phyloP scores from a whole-genome alignment of 2,888 invertebrate genomes.

The Plutella xylostella region DNA sequence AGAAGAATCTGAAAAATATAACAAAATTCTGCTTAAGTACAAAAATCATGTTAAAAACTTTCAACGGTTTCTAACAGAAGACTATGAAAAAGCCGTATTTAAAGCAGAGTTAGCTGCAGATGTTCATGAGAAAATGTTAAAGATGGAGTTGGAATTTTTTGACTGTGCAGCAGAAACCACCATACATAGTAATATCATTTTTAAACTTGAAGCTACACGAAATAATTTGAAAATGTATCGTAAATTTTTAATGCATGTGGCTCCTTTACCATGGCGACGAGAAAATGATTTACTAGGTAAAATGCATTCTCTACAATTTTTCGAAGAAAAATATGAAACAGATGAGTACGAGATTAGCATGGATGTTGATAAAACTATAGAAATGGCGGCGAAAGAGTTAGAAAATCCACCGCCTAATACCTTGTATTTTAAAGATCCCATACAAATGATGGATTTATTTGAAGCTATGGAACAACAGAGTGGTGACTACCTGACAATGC shows the following conservation, averaged over 20 bases:
- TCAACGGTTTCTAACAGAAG: constrained; percentile 56
- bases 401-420: constrained; percentile 34
- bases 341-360: constrained; percentile 57
- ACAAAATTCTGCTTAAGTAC: constrained; percentile 37
- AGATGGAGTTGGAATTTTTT: constrained; percentile 46
- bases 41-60: constrained; percentile 53
- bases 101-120: constrained; percentile 41
- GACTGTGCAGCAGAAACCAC: constrained; percentile 42
- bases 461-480: constrained; percentile 59
- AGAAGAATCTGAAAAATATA: constrained; percentile 41
- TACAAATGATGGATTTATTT: constrained; percentile 52
- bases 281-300: constrained; percentile 37
- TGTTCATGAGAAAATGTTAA: constrained; percentile 39
- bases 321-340: constrained; percentile 43
- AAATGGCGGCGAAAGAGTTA: constrained; percentile 44
- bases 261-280: constrained; percentile 56
- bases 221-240: constrained; percentile 49
- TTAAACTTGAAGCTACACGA: constrained; percentile 54
- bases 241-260: constrained; percentile 49
- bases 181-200: constrained; percentile 47
- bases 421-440: constrained; percentile 42
- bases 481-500: constrained; percentile 52
- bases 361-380: constrained; percentile 54
- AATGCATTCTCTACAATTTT: constrained; percentile 49
- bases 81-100: constrained; percentile 51